Conservation (phyloP, 2,888 invertebrate species). For the Cecidostiba fungosa region DNA sequence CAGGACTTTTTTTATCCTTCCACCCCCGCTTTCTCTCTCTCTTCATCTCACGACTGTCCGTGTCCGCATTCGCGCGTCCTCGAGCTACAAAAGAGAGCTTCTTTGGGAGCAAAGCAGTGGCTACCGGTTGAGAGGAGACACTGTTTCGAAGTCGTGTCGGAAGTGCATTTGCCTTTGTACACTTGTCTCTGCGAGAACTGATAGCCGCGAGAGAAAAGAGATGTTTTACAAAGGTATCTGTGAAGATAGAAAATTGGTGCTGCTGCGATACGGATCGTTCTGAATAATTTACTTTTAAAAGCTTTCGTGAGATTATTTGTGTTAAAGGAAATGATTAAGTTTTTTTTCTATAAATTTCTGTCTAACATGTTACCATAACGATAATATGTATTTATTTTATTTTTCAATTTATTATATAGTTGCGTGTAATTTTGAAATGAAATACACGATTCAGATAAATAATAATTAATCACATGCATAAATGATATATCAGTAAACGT, state of each 20-base stretch:
- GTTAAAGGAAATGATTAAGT: no score
- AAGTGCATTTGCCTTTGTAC: conserved; percentile 3
- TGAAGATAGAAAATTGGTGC: no score
- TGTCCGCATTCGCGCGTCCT: conserved; percentile 7
- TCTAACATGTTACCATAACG: no score
- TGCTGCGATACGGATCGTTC: no score
- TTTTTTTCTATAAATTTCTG: no score
- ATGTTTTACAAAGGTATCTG: no score
- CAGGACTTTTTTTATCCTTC: background rate
- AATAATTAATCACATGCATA: background rate
- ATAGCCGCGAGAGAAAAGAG: background rate
- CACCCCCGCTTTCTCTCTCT: background rate
- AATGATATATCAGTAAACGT: background rate
- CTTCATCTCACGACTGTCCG: background rate
- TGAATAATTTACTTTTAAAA: no score
- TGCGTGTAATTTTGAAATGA: no score
- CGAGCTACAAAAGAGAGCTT: conserved; percentile 6
- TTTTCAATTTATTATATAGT: no score
- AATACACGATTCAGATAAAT: background rate
- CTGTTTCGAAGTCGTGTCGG: background rate
- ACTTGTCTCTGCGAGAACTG: background rate
- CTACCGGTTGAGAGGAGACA: background rate
- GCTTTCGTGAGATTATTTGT: no score
- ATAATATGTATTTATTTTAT: no score
- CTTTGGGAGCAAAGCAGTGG: background rate